Evolutionary conservation across 2,888 invertebrate species (phyloP).

Genomic region (Tenthredo livida): DNA sequence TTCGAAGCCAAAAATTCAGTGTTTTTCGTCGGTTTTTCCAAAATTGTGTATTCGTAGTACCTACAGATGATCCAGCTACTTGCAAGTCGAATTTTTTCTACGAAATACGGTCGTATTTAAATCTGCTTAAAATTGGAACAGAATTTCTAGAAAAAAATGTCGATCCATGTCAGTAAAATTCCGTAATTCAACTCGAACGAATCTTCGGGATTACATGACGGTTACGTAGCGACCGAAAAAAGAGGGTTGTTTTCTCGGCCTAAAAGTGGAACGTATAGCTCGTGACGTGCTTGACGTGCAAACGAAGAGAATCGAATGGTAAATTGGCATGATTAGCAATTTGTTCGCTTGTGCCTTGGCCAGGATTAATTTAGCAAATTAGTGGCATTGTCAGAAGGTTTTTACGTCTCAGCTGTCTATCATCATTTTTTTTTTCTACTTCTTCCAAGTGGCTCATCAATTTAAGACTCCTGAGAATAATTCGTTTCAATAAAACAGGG

Average conservation of each 20-base stretch:
- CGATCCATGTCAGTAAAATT: not conserved
- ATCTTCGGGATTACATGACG: not conserved
- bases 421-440: not conserved
- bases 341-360: slow-evolving; percentile 56
- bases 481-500: not conserved
- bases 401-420: slow-evolving; percentile 69
- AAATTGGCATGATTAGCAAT: slow-evolving; percentile 62
- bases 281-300: not conserved
- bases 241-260: slow-evolving; percentile 51
- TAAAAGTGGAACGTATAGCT: slow-evolving; percentile 49
- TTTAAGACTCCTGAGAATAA: not conserved
- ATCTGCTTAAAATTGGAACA: too few relatives aligned
- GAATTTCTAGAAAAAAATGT: not conserved
- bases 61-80: too few relatives aligned
- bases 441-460: slow-evolving; percentile 7
- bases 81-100: too few relatives aligned
- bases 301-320: slow-evolving; percentile 23
- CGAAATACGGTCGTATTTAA: too few relatives aligned
- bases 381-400: slow-evolving; percentile 28
- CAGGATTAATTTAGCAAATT: slow-evolving; percentile 57
- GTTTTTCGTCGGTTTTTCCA: too few relatives aligned
- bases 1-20: too few relatives aligned
- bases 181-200: not conserved
- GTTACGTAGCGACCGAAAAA: not conserved
- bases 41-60: too few relatives aligned